Base-by-base conservation (phyloP, 2,797 vertebrate genomes). In the Liasis olivaceus region DNA sequence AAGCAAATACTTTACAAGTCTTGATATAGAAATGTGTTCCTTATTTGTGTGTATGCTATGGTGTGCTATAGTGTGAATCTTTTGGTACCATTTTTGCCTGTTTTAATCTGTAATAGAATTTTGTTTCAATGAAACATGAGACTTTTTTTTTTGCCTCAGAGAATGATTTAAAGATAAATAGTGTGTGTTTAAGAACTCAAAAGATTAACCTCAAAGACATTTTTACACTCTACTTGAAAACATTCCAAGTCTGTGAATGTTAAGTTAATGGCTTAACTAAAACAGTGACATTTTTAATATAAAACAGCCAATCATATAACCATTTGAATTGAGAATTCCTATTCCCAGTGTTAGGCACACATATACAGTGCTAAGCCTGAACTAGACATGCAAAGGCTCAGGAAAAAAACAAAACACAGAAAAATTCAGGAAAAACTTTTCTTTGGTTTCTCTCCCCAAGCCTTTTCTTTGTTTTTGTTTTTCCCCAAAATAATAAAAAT, bases 141-240 rank as follows among this genome's bases (percentile, higher is more conserved):
- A 47, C 3, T 4, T 1, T 47, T 77, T 42, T 54, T 54, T 54
- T 81, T 81, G 77, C 77, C 42, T 81, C 42, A 81, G 22, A 47
- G 77, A 81, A 81, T 81, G 77, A 81, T 81, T 81, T 81, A 81
- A 81, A 81, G 77, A 81, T 81, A 81, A 81, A 81, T 47, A 81
- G 8, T 81, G 22, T 81, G 36, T 81, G 3, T 81, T 81, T 81
- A 81, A 47, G 20, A 47, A 22, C 72, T 47, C 20, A 47, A 24
- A 81, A 81, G 77, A 81, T 47, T 47, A 81, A 81, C 36, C 47
- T 81, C 77, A 47, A 81, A 47, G 20, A 47, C 47, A 22, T 24
- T 24, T 81, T 47, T 81, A 42, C 36, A 81, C 20, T 47, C 20
- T 22, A 81, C 0, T 81, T 81, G 72, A 81, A 81, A 81, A 47